Percentiles rank a stretch among this genome's conserved stretches.
Evolutionary conservation across 2,113 vertebrate species (phyloP).

Genomic region (Festucalex cinctus): DNA sequence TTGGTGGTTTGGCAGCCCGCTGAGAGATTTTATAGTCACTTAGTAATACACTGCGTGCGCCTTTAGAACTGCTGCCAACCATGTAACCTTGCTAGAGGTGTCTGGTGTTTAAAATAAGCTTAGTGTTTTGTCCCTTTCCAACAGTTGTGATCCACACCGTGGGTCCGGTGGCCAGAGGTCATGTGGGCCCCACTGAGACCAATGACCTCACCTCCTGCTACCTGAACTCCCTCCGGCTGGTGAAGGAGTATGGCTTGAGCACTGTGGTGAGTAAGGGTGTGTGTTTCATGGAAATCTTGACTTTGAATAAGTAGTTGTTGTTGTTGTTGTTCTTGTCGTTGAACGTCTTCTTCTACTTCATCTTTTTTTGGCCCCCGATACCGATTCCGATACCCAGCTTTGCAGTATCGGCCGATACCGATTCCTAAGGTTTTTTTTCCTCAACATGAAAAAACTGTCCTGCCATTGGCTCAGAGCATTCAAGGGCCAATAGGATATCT

Average conservation of each 20-base stretch:
- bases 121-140: constrained; percentile 30
- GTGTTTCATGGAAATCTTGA: constrained; percentile 1
- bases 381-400: too few species aligned
- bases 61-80: constrained; percentile 9
- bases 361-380: too few species aligned
- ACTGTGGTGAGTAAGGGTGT: constrained; percentile 85
- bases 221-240: constrained; percentile 86
- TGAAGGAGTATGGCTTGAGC: constrained; percentile 84
- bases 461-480: too few species aligned
- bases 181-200: constrained; percentile 81
- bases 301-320: constrained; percentile 10
- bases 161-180: constrained; percentile 90
- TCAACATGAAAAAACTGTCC: too few species aligned
- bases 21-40: constrained; percentile 16
- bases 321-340: too few species aligned
- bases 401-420: too few species aligned
- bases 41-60: constrained; percentile 1
- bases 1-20: neutral
- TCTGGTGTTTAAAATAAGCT: constrained; percentile 29
- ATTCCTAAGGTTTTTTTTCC: too few species aligned
- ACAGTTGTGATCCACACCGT: constrained; percentile 98
- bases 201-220: constrained; percentile 91
- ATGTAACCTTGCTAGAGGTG: constrained; percentile 29
- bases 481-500: too few species aligned
- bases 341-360: too few species aligned